Conservation (phyloP, 92 coral and sea anemone species). For the Plumapathes pennacea region DNA sequence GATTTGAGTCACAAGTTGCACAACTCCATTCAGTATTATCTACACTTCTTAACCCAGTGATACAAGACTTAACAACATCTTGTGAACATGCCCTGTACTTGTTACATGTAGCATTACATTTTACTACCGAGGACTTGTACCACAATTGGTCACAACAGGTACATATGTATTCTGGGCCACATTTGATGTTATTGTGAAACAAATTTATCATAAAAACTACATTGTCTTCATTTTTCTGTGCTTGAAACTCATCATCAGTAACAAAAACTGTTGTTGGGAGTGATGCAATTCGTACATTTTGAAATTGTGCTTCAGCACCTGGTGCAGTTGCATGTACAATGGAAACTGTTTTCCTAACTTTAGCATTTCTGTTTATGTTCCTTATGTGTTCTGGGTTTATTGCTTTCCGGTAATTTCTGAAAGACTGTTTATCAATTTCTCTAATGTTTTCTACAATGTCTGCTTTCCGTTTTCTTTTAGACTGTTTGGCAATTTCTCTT, state of each 20-base stretch:
- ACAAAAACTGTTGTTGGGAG: too few relatives aligned
- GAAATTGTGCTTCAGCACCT: too few relatives aligned
- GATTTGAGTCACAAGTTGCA: slow-evolving; percentile 28
- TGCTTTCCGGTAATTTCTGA: slow-evolving; percentile 1
- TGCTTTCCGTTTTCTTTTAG: slow-evolving; percentile 14
- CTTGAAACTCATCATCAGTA: slow-evolving; percentile 2
- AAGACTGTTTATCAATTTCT: slow-evolving; percentile 8
- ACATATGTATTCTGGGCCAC: slow-evolving; percentile 45
- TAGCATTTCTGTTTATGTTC: slow-evolving; percentile 3
- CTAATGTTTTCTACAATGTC: slow-evolving; percentile 10
- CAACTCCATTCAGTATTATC: slow-evolving; percentile 53
- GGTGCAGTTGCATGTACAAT: not conserved
- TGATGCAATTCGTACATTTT: too few relatives aligned
- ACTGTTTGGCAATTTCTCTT: slow-evolving; percentile 10
- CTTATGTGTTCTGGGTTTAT: slow-evolving; percentile 5
- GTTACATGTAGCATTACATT: slow-evolving; percentile 20
- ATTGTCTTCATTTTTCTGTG: not conserved
- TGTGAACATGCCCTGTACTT: slow-evolving; percentile 13
- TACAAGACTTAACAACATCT: slow-evolving; percentile 20
- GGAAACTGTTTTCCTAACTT: not conserved
- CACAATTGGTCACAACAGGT: slow-evolving; percentile 64
- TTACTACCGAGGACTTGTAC: slow-evolving; percentile 40
- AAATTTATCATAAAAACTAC: not conserved
- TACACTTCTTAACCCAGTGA: slow-evolving; percentile 29
- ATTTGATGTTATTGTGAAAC: slow-evolving; percentile 37